Base-by-base conservation (phyloP, 2,888 invertebrate genomes). In the Scrobipalpa costella region DNA sequence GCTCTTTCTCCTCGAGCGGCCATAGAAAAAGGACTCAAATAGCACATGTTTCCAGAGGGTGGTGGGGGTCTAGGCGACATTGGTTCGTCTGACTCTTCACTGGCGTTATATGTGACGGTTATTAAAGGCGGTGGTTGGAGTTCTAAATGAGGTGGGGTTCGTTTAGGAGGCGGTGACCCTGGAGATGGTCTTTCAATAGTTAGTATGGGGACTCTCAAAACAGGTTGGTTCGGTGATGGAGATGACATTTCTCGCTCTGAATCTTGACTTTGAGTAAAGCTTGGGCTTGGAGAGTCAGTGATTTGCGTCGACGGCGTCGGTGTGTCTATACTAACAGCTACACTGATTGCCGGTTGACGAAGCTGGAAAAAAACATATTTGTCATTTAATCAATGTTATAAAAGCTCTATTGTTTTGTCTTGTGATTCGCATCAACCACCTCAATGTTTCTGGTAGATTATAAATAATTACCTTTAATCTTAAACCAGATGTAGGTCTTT, bases 21-120 rank as follows among this genome's bases (percentile, higher is more conserved):
- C 93, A 95, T 95, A 0, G 95, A 94, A 80, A 96, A 96, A 0
- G 96, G 96, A 80, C 95, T 95, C 15, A 96, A 83, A 77, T 96
- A 96, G 72, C 94, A 94, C 94, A 96, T 95, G 38, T 92, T 92
- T 27, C 85, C 86, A 3, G 90, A 90, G 9, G 89, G 92, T 34
- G 88, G 90, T 21, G 92, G 92, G 0, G 92, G 91, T 55, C 94
- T 92, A 1, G 95, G 94, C 11, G 95, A 94, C 71, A 94, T 81
- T 2, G 94, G 93, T 70, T 96, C 95, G 74, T 96, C 96, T 2
- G 95, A 95, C 83, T 96, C 96, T 81, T 96, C 95, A 74, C 94
- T 95, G 83, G 95, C 93, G 73, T 95, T 95, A 71, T 94, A 94
- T 0, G 96, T 96, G 34, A 96, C 94, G 11, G 95, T 95, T 72